Evolutionary conservation across 2,888 invertebrate genomes (phyloP).

Genomic region (Ditylenchus weischeri): DNA sequence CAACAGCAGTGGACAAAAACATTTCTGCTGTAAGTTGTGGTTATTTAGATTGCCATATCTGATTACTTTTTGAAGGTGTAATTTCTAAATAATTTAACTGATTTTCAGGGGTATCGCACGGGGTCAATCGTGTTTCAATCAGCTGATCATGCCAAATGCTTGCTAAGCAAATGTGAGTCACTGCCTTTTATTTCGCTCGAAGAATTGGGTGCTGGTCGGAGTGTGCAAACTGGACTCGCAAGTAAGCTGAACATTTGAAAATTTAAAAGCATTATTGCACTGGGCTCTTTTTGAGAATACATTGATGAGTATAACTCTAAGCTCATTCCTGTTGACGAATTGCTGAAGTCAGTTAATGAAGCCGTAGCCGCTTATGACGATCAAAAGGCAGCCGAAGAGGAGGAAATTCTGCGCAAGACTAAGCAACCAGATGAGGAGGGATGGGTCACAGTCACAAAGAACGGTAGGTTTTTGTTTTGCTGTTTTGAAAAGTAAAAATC

Average conservation of each 20-base stretch:
- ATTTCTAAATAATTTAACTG: too few species aligned
- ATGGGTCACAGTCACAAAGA: slow-evolving; percentile 46
- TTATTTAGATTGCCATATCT: too few species aligned
- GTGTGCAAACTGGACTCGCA: slow-evolving; percentile 12
- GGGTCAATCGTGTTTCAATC: slow-evolving; percentile 13
- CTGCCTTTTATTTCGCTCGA: neutral
- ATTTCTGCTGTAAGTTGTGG: neutral
- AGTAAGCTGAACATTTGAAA: neutral
- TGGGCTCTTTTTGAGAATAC: neutral
- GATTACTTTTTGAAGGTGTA: too few species aligned
- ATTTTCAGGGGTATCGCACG: slow-evolving; percentile 23
- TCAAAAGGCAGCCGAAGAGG: neutral
- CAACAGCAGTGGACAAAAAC: neutral
- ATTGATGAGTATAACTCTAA: neutral
- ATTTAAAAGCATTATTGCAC: neutral
- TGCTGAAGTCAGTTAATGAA: slow-evolving; percentile 9
- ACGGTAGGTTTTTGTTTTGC: slow-evolving; percentile 11
- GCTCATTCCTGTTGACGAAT: neutral
- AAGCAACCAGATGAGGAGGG: slow-evolving; percentile 45
- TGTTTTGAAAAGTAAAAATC: too few species aligned
- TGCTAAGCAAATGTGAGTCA: slow-evolving; percentile 1
- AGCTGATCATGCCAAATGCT: neutral
- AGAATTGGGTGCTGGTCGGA: neutral
- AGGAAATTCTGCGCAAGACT: slow-evolving; percentile 35
- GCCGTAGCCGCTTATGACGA: neutral